These are phyloP conservation scores for Sebastes schlegelii DNA, from an alignment of 2,113 vertebrate genomes.

Conservation along the genomic window DNA sequence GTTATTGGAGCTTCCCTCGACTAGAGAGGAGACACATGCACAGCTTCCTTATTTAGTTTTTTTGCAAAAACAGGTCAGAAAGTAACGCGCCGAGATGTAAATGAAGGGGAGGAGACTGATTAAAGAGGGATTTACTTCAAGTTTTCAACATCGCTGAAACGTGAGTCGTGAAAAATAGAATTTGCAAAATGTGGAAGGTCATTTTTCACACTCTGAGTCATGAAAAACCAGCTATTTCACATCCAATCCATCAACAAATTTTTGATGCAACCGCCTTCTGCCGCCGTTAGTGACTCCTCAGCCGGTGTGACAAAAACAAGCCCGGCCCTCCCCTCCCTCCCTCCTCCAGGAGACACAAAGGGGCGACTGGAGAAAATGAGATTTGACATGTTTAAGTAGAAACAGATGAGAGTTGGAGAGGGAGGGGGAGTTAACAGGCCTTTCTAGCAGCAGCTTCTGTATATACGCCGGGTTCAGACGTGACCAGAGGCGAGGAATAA, in stretches of 20 bases:
- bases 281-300: not conserved
- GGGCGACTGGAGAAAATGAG: constrained; percentile 26
- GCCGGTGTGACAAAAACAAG: constrained; percentile 7
- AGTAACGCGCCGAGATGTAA: not conserved
- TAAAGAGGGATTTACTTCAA: constrained; percentile 6
- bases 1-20: not conserved
- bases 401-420: constrained; percentile 60
- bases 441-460: constrained; percentile 49
- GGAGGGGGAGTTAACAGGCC: constrained; percentile 6
- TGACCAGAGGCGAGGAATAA: constrained; percentile 40
- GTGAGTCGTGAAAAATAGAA: not conserved
- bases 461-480: constrained; percentile 1
- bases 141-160: not conserved
- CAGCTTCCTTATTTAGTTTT: not conserved
- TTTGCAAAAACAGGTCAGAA: not conserved
- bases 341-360: not conserved
- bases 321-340: not conserved
- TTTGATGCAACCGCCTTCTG: not conserved
- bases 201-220: not conserved
- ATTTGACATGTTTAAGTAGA: constrained; percentile 58
- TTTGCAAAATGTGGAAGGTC: not conserved
- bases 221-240: not conserved
- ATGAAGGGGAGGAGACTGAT: not conserved
- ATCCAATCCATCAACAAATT: not conserved
- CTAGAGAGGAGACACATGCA: not conserved